Base-by-base conservation (phyloP, 2,797 vertebrate species). In the Thunnus albacares region DNA sequence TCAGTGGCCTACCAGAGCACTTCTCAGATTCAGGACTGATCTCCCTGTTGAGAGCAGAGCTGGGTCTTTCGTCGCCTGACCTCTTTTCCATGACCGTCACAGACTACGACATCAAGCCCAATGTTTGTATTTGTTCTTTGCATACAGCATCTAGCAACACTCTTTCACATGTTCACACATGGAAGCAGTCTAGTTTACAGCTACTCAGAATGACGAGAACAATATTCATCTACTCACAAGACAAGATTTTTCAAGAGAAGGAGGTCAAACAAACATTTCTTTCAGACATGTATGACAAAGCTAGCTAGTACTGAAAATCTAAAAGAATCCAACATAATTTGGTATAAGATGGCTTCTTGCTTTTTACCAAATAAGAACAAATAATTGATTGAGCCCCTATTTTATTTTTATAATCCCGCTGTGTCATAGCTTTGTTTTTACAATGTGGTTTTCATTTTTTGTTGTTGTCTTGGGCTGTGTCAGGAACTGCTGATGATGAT, bases 71-170 rank as follows among this genome's bases (percentile, higher is more conserved):
- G 0, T 92, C 93, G 15, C 53, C 93, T 11, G 92, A 95, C 65
- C 93, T 94, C 45, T 96, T 96, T 79, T 96, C 94, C 49, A 93
- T 96, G 94, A 93, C 93, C 0, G 72, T 96, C 82, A 94, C 94
- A 1, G 96, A 96, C 91, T 96, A 96, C 49, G 95, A 96, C 86
- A 89, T 95, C 53, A 93, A 78, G 71, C 87, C 92, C 66, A 87
- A 78, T 3, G 96, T 96, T 51, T 9, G 47, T 51, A 51, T 51
- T 51, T 17, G 30, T 33, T 33, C 30, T 33, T 33, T 33, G 14
- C 24, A 28, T 55, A 11, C 22, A 10, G 17, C 45, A 49, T 66
- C 1, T 2, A 56, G 33, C 5, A 35, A 0, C 22, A n/a, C 14
- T 43, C 14, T 61, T 68, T 53, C n/a, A 49, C 22, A 28, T 6